These are phyloP conservation scores for Liasis olivaceus DNA, from an alignment of 2,797 vertebrate species.

Conservation along the genomic window DNA sequence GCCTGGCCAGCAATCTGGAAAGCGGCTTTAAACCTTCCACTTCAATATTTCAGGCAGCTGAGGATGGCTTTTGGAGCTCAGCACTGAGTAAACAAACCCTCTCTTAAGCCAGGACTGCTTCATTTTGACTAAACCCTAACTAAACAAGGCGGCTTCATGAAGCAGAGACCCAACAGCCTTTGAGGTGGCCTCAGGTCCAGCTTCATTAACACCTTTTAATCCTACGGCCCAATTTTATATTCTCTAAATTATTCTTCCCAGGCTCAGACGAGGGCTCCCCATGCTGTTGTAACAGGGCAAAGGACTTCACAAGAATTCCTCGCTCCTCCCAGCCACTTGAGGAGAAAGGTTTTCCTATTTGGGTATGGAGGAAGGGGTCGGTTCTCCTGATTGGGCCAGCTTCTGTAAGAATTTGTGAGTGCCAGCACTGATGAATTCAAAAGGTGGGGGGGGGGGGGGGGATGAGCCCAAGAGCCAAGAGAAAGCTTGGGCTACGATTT, in stretches of 20 bases:
- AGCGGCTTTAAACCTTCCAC: conserved; percentile 42
- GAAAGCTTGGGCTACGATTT: background rate
- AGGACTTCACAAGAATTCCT: background rate
- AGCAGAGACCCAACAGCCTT: conserved; percentile 36
- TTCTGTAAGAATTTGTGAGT: background rate
- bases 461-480: background rate
- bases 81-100: conserved; percentile 47
- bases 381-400: background rate
- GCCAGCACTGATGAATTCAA: background rate
- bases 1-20: conserved; percentile 5
- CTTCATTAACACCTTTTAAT: conserved; percentile 65
- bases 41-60: conserved; percentile 47
- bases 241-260: conserved; percentile 51
- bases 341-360: background rate
- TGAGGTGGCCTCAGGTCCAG: conserved; percentile 25
- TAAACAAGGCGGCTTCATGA: conserved; percentile 42
- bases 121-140: conserved; percentile 63
- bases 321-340: background rate
- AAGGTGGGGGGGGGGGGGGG: too few relatives aligned
- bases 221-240: background rate
- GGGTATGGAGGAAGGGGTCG: background rate
- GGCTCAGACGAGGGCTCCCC: conserved; percentile 23
- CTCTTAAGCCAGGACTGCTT: conserved; percentile 53
- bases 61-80: conserved; percentile 53
- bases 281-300: background rate